Evolutionary conservation across 2,888 invertebrate genomes (phyloP).

Genomic region (Laothoe populi): DNA sequence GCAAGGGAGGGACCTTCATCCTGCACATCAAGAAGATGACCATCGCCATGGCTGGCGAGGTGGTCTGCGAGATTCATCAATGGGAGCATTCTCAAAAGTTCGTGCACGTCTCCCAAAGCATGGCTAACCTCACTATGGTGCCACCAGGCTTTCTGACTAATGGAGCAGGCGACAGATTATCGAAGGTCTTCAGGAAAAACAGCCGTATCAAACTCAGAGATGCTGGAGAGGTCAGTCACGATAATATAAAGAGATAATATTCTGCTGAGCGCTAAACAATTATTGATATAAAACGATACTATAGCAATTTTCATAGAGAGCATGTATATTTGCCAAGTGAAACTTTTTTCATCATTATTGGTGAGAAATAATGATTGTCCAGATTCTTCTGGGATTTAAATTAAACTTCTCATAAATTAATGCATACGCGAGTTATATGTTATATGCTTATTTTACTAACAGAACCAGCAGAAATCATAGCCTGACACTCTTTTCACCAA

Average conservation of each 20-base stretch:
- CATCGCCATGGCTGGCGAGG: slow-evolving; percentile 46
- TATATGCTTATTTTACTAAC: too few species aligned
- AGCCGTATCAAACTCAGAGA: background rate
- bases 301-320: too few species aligned
- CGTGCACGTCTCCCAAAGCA: slow-evolving; percentile 35
- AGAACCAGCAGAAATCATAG: too few species aligned
- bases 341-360: background rate
- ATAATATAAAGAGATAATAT: background rate
- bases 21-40: slow-evolving; percentile 47
- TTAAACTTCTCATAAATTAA: too few species aligned
- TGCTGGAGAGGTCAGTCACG: background rate
- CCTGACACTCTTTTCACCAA: too few species aligned
- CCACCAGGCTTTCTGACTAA: slow-evolving; percentile 28
- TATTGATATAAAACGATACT: background rate
- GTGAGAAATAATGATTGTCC: too few species aligned
- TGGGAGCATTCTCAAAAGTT: slow-evolving; percentile 37
- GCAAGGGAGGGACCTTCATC: slow-evolving; percentile 41
- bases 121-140: slow-evolving; percentile 32
- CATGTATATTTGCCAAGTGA: too few species aligned
- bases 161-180: background rate
- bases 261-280: too few species aligned
- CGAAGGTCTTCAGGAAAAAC: background rate
- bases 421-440: too few species aligned
- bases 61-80: slow-evolving; percentile 46
- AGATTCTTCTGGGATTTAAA: too few species aligned